Percentiles rank a stretch among this genome's conserved stretches.
Evolutionary conservation across 2,113 vertebrate species (phyloP).

Genomic region (Sapajus apella): DNA sequence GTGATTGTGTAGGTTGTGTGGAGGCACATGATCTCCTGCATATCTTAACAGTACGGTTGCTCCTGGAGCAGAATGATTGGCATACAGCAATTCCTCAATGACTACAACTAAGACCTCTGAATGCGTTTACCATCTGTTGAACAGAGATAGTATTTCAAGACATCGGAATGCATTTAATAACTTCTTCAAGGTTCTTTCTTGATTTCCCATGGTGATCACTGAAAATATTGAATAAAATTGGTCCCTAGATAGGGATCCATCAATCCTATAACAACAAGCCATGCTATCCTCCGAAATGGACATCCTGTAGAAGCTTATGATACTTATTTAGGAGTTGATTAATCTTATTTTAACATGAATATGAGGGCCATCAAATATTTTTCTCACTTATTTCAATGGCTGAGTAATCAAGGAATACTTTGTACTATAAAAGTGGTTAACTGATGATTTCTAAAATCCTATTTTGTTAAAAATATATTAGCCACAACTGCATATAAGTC

Average conservation of each 20-base stretch:
- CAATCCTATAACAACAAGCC: background rate
- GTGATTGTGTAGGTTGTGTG: background rate
- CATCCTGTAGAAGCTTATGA: background rate
- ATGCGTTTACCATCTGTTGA: conserved; percentile 73
- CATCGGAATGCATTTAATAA: conserved; percentile 71
- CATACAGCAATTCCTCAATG: conserved; percentile 65
- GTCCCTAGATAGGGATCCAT: conserved; percentile 32
- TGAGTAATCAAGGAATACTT: background rate
- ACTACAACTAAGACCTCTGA: conserved; percentile 53
- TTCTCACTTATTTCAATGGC: background rate
- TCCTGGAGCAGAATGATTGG: conserved; percentile 62
- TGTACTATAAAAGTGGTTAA: background rate
- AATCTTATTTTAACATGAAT: conserved; percentile 8
- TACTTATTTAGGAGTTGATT: background rate
- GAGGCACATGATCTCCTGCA: conserved; percentile 8
- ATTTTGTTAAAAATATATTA: background rate
- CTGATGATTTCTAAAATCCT: background rate
- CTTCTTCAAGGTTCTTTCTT: conserved; percentile 58
- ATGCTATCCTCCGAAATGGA: background rate
- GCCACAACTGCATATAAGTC: background rate
- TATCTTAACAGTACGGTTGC: conserved; percentile 34
- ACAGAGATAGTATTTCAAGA: conserved; percentile 65
- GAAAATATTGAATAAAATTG: conserved; percentile 67
- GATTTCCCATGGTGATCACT: conserved; percentile 71
- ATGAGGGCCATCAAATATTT: background rate